These are phyloP conservation scores for Pipistrellus nathusii DNA, from an alignment of 2,797 vertebrate species.

Conservation along the genomic window DNA sequence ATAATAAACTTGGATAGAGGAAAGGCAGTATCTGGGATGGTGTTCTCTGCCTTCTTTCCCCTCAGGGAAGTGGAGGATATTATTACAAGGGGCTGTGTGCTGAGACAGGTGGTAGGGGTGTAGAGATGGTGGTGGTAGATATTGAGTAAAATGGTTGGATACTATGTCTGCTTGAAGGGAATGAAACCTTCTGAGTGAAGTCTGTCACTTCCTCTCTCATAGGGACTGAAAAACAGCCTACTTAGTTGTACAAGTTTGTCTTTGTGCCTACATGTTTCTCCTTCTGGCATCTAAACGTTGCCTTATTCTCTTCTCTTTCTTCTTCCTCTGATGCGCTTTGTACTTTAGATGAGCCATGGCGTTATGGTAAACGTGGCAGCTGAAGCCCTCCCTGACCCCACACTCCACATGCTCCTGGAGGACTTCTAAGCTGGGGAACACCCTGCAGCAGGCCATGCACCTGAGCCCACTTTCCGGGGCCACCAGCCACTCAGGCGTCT, in stretches of 20 bases:
- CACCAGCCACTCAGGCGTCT: background rate
- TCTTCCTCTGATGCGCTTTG: fast-evolving
- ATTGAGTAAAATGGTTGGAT: background rate
- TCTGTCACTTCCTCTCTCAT: background rate
- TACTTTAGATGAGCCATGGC: background rate
- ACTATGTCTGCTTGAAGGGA: background rate
- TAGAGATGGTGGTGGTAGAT: background rate
- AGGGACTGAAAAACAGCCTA: background rate
- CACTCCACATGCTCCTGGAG: background rate
- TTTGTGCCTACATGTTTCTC: background rate
- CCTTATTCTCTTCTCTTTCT: background rate
- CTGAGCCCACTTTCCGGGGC: background rate
- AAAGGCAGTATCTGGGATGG: background rate
- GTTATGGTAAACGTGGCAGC: conserved; percentile 16
- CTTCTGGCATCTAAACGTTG: too few relatives aligned
- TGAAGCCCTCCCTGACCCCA: background rate
- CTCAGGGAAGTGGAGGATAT: background rate
- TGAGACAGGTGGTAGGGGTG: background rate
- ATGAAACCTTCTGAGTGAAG: too few relatives aligned
- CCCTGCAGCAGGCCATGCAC: conserved; percentile 14
- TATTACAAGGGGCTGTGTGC: background rate
- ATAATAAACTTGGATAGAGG: background rate
- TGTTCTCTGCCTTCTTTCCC: background rate
- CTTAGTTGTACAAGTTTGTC: background rate
- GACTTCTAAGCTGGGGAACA: conserved; percentile 14